Percentiles rank a stretch among this genome's conserved stretches.
Evolutionary conservation across 2,797 vertebrate species (phyloP).

Genomic region (Aratinga solstitialis): DNA sequence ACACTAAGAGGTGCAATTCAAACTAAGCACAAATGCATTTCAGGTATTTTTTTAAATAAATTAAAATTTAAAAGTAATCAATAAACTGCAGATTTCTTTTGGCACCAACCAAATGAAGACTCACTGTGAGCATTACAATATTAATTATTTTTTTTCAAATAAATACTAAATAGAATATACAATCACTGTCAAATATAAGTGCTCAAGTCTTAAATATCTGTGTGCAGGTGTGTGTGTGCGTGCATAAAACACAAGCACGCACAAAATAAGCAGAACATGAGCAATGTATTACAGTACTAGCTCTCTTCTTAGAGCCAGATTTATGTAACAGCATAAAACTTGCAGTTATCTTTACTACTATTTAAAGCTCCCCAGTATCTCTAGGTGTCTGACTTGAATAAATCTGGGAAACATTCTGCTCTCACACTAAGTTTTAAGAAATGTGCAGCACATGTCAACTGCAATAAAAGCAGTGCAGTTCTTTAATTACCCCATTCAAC

Average conservation of each 20-base stretch:
- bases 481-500: constrained; percentile 53
- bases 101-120: neutral
- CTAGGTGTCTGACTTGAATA: constrained; percentile 5
- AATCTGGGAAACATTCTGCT: constrained; percentile 44
- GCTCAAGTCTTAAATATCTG: neutral
- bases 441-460: constrained; percentile 37
- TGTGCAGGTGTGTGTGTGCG: neutral
- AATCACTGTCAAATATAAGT: neutral
- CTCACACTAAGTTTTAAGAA: constrained; percentile 38
- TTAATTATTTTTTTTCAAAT: neutral
- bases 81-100: neutral
- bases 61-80: neutral
- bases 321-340: constrained; percentile 30
- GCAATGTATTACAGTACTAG: neutral
- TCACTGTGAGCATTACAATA: neutral
- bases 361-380: constrained; percentile 19
- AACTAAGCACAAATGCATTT: neutral
- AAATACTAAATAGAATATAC: neutral
- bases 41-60: neutral
- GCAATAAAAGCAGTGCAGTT: constrained; percentile 44
- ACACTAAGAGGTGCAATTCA: neutral
- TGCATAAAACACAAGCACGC: neutral
- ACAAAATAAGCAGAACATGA: neutral
- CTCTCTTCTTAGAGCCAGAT: neutral
- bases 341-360: constrained; percentile 25